Evolutionary conservation across 2,888 invertebrate species (phyloP), one percentile per base, ranked within the genome.

Genomic region (Nasonia oneida): DNA sequence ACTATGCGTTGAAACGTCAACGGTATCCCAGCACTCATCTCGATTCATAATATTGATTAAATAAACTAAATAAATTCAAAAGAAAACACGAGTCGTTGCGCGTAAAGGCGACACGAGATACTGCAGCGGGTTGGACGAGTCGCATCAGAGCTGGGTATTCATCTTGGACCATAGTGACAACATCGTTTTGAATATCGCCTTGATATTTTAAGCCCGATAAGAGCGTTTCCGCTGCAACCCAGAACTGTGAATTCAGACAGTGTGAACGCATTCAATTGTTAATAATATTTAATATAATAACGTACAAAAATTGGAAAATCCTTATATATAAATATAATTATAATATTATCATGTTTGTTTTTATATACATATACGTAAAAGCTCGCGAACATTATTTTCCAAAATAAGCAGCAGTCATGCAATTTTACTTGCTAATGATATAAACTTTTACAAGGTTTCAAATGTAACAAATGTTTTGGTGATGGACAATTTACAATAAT

Each of bases 171-270:
- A 18, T 18, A 53, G 8, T 53, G 4, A 53, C 15, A 73, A n/a
- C 39, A 73, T 73, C 18, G 39, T 73, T 42, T 73, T 42, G 39
- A 42, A 14, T 73, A 39, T 73, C 71, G 18, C 39, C 39, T 73
- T 73, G 71, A 73, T 73, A 73, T 73, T 73, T 39, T 39, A n/a
- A 37, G 42, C 39, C 39, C 10, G 71, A 73, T 73, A 73, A 39
- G 39, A n/a, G 42, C 37, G 18, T 71, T 73, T 73, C 71, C 71
- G 71, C n/a, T 39, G 39, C 71, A 61, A 6, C 61, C n/a, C n/a
- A 23, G 61, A 61, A 23, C 23, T 61, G 61, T 0, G 18, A 18
- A 18, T 53, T 53, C 18, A 4, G 3, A 1, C 15, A 18, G 53
- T 18, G 18, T 53, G 53, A 18, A 53, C 23, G 23, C 12, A 12